A percentile compares a stretch with the other conserved stretches of the same genome.
These are phyloP conservation scores for Lepidurus apus DNA, from an alignment of 1,140 invertebrate genomes.

Conservation along the genomic window DNA sequence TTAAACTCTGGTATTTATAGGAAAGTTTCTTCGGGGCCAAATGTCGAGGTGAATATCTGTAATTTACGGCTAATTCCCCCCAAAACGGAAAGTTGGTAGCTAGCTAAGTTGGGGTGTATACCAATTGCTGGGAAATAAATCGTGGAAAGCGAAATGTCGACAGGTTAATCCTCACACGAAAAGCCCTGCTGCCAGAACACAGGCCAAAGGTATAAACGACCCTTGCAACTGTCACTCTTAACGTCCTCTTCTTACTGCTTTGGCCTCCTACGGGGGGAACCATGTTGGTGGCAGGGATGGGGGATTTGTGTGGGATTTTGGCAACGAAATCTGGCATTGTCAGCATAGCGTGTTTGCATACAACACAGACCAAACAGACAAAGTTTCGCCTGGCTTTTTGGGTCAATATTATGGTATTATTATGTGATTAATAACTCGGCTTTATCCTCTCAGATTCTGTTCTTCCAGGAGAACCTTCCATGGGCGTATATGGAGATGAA, in stretches of 20 bases:
- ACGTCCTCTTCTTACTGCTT: neutral
- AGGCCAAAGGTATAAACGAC: neutral
- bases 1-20: neutral
- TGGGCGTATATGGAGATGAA: neutral
- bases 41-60: neutral
- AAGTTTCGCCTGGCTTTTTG: neutral
- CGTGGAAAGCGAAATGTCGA: conserved; percentile 15
- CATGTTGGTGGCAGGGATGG: neutral
- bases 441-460: neutral
- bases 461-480: neutral
- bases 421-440: conserved; percentile 3
- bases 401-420: conserved; percentile 13
- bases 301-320: conserved; percentile 6
- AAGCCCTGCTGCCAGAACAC: neutral
- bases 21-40: neutral
- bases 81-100: neutral
- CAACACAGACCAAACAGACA: neutral
- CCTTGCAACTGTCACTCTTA: conserved; percentile 3
- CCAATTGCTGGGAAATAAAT: conserved; percentile 19
- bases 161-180: conserved; percentile 18
- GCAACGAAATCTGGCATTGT: conserved; percentile 8
- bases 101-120: neutral
- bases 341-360: neutral
- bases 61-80: neutral
- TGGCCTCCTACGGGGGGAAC: neutral